A percentile compares a stretch with the other conserved stretches of the same genome.
These are phyloP conservation scores for Rutpela maculata DNA, from an alignment of 2,888 invertebrate species.

Conservation along the genomic window DNA sequence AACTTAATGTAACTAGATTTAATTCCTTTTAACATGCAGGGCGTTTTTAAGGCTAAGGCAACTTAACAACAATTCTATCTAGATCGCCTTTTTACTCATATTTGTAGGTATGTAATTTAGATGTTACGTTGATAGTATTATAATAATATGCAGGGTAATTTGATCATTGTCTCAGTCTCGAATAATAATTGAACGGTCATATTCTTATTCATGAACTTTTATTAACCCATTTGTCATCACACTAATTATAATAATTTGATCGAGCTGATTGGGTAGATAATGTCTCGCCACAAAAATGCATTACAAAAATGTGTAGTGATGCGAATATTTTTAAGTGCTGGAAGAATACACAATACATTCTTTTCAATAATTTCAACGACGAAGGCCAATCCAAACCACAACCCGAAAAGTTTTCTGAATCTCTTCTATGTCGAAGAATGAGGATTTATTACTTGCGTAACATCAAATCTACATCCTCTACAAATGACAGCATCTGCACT, in stretches of 20 bases:
- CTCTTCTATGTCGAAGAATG: no score
- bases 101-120: slow-evolving; percentile 44
- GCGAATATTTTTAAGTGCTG: no score
- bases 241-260: slow-evolving; percentile 3
- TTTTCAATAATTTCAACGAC: no score
- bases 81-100: slow-evolving; percentile 28
- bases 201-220: slow-evolving; percentile 27
- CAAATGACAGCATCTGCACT: no score
- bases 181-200: slow-evolving; percentile 25
- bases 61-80: slow-evolving; percentile 32
- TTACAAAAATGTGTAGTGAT: background rate
- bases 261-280: background rate
- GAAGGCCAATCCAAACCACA: no score
- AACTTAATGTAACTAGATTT: slow-evolving; percentile 23
- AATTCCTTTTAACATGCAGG: slow-evolving; percentile 18
- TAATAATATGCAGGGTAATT: slow-evolving; percentile 11
- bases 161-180: slow-evolving; percentile 16
- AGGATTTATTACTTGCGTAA: no score
- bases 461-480: no score
- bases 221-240: slow-evolving; percentile 4
- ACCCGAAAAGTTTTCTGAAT: no score
- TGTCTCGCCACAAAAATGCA: background rate
- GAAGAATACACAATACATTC: no score
- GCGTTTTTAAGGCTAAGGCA: slow-evolving; percentile 20
- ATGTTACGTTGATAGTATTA: slow-evolving; percentile 44